Evolutionary conservation across 2,113 vertebrate species (phyloP), one percentile per base, ranked within the genome.

Genomic region (Melanerpes formicivorus): DNA sequence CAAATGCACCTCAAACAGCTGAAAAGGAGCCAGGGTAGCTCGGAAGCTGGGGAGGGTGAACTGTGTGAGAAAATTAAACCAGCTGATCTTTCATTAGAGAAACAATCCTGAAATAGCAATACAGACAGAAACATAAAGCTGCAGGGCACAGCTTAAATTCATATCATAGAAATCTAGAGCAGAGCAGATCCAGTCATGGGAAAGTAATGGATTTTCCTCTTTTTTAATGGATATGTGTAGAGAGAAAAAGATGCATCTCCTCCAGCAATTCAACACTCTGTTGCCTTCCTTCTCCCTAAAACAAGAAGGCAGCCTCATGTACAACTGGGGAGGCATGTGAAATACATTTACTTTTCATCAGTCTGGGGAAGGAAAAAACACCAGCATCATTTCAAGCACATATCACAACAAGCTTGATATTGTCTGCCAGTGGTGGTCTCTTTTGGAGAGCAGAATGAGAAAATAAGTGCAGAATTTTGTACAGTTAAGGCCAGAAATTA

Each of bases 31-130:
- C 78, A 87, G 64, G 21, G 72, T 27, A 64, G 58, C 79, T 91
- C 91, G 79, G 54, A 56, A 71, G 69, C 48, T 71, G 79, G 75
- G 75, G 50, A 74, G 70, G 74, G 40, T 17, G 73, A 88, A 60
- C 34, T 30, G 82, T 2, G 3, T 56, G 79, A 78, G 56, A 84
- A 95, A 86, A 90, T 93, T 40, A 92, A 92, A 95, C 10, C 79
- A 88, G 88, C 63, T 79, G 63, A 95, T 92, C 54, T 82, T 77
- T 80, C 65, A 42, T 85, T 78, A 85, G 70, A 90, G 81, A 83
- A 93, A 90, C 62, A 75, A 26, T 21, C 32, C 78, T 27, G 64
- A 62, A 92, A 90, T 32, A 78, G 79, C 63, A 87, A 84, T 88
- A 72, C 60, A 92, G 88, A 48, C 70, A 88, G 52, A 65, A 87